Conservation (phyloP, 2,113 vertebrate species). For the Hippocampus guttulatus region DNA sequence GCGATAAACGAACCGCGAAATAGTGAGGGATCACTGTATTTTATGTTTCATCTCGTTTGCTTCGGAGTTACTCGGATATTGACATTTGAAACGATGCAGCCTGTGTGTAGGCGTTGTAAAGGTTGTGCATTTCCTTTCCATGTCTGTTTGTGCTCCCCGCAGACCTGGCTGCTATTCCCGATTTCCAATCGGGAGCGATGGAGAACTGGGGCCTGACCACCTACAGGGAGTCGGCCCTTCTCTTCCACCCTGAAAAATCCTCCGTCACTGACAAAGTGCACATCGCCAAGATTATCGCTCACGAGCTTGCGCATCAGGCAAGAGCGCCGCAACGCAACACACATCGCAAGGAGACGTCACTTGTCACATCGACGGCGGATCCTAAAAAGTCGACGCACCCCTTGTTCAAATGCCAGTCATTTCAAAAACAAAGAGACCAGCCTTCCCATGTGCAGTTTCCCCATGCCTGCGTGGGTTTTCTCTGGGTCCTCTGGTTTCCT, state of each 20-base stretch:
- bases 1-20: no score
- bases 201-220: slow-evolving; percentile 78
- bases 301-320: slow-evolving; percentile 76
- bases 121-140: background rate
- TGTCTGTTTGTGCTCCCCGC: slow-evolving; percentile 4
- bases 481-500: no score
- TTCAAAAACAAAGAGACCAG: no score
- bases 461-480: no score
- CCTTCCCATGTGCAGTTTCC: no score
- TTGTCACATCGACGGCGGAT: background rate
- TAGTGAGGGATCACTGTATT: no score
- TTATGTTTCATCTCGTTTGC: no score
- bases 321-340: background rate
- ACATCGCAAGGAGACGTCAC: no score
- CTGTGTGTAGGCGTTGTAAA: background rate
- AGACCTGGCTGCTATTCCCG: slow-evolving; percentile 76
- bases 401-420: background rate
- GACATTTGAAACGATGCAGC: background rate
- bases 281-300: slow-evolving; percentile 70
- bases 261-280: slow-evolving; percentile 69
- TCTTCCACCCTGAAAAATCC: slow-evolving; percentile 65
- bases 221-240: slow-evolving; percentile 69
- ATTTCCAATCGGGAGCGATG: slow-evolving; percentile 76
- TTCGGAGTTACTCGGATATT: no score
- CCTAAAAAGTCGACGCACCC: background rate